phyloP scores from a whole-genome alignment of 2,888 invertebrate genomes.

The Dolichomitus sp. region DNA sequence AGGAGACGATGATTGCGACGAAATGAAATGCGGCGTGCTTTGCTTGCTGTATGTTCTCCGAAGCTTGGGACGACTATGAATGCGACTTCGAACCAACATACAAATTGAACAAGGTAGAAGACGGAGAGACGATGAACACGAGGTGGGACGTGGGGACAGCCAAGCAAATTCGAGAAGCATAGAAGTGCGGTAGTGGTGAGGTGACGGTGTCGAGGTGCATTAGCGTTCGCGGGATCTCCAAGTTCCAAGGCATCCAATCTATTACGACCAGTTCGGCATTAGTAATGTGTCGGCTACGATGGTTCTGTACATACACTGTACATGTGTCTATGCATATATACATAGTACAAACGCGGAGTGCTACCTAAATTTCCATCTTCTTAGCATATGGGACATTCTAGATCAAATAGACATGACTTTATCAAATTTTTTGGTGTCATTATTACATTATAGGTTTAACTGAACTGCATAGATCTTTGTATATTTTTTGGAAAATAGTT shows the following conservation, averaged over 20 bases:
- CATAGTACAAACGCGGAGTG: conserved; percentile 21
- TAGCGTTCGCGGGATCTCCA: conserved; percentile 76
- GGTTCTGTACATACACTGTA: conserved; percentile 52
- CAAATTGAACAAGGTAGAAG: conserved; percentile 31
- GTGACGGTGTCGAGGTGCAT: conserved; percentile 70
- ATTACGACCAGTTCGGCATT: conserved; percentile 83
- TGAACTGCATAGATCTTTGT: not conserved
- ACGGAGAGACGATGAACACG: conserved; percentile 24
- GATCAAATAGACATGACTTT: not conserved
- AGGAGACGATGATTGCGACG: conserved; percentile 31
- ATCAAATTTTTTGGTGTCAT: not conserved
- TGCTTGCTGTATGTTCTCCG: conserved; percentile 24
- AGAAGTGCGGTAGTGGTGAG: conserved; percentile 24
- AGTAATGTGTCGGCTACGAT: conserved; percentile 80
- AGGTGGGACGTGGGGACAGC: conserved; percentile 52
- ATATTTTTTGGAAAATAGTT: not conserved
- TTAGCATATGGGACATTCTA: not conserved
- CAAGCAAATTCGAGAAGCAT: conserved; percentile 14
- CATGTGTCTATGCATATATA: conserved; percentile 33
- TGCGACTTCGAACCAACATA: conserved; percentile 50
- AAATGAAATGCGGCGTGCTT: conserved; percentile 42
- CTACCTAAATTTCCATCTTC: conserved; percentile 23
- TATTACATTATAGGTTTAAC: not conserved
- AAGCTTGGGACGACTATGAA: conserved; percentile 49
- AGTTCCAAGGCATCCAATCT: conserved; percentile 81